Evolutionary conservation across 2,797 vertebrate species (phyloP), one percentile per base, ranked within the genome.

Genomic region (Tympanoctomys barrerae): DNA sequence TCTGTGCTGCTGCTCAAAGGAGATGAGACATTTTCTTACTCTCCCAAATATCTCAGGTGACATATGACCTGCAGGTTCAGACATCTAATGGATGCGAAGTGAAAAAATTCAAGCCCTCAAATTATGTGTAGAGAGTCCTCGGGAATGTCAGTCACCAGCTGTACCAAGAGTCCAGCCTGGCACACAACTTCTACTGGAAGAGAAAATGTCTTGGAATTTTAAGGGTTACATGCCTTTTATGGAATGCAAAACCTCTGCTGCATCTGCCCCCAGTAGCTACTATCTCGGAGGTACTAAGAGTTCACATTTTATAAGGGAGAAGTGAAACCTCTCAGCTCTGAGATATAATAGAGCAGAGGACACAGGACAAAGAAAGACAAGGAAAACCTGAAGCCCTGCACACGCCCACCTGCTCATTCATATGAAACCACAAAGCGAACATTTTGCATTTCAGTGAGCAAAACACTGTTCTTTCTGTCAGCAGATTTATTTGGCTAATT

Each of bases 311-410:
- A 59, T 22, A 26, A 66, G 78, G 33, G 49, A 75, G 85, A 39
- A 88, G 22, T 42, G 70, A 64, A 11, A 14, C 1, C 1, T 86
- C 42, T 57, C 5, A 16, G 26, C 21, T 57, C 2, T 28, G 52
- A 89, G 68, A 21, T 33, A 16, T 11, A 70, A 52, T 36, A 39
- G 16, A 94, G 26, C 73, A 87, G 18, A 33, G 19, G 59, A 31
- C 33, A 68, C 18, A 80, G 46, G 79, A 46, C 26, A 46, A 18
- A 79, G 24, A 36, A 26, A 3, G 7, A 13, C 49, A 18, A 42
- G 96, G 93, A 89, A 89, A 88, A 36, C 57, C 68, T 87, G 85
- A 79, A 61, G 91, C 19, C 52, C 8, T 68, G 33, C 71, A 28
- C 52, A 24, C 75, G 85, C 62, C 82, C 26, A 80, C 73, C 79